These are phyloP conservation scores for Molothrus ater DNA, from an alignment of 2,797 vertebrate genomes.

Conservation along the genomic window DNA sequence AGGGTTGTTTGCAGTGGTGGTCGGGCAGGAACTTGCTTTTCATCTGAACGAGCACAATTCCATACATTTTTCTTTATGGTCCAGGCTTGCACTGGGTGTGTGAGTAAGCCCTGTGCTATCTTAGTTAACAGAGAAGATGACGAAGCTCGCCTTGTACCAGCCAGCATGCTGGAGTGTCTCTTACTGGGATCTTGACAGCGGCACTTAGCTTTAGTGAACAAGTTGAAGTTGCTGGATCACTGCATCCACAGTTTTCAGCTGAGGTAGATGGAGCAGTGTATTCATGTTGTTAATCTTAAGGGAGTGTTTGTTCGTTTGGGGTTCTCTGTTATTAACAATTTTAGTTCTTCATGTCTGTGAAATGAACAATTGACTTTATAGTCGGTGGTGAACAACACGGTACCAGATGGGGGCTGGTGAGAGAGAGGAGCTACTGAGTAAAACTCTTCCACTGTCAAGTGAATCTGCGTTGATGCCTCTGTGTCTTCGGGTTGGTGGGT, in stretches of 20 bases:
- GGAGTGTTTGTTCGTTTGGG: accelerated
- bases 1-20: background rate
- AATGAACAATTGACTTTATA: background rate
- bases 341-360: background rate
- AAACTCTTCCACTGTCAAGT: background rate
- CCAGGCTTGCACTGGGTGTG: accelerated
- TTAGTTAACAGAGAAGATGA: no score
- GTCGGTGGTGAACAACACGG: background rate
- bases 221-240: background rate
- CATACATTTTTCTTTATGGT: background rate
- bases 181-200: background rate
- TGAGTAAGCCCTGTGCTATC: background rate
- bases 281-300: background rate
- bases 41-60: background rate
- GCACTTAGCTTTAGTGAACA: background rate
- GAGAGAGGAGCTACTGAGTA: background rate
- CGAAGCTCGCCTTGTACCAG: background rate
- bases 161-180: background rate
- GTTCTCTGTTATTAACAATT: accelerated
- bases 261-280: background rate
- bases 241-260: background rate
- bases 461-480: background rate
- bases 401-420: background rate
- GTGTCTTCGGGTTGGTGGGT: background rate
- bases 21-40: no score